Base-by-base conservation (phyloP, 2,797 vertebrate species). In the Sebastes iracundus region DNA sequence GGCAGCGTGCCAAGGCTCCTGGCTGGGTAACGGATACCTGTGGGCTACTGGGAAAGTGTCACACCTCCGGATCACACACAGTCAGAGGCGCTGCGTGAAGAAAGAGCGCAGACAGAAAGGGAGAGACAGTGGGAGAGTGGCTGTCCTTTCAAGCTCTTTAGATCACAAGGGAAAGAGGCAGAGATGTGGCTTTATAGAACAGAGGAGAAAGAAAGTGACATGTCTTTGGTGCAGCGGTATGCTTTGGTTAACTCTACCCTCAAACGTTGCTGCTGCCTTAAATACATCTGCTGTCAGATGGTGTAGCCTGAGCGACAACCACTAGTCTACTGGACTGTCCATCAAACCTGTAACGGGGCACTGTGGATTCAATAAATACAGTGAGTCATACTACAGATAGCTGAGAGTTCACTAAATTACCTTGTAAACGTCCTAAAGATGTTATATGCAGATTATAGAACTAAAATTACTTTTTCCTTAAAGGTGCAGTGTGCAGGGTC, bases 11-110 rank as follows among this genome's bases (percentile, higher is more conserved):
- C 93, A 93, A 78, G 53, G 70, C 84, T 82, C 67, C 84, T 16
- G 75, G 66, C 88, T 84, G 81, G 83, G 91, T 91, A 94, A 94
- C 72, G 2, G 92, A 93, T 92, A 92, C 87, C 90, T 93, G 91
- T 70, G 85, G 90, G 88, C 90, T 75, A 82, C 90, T 94, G 90
- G 90, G 93, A 94, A 93, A 92, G 90, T 88, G 90, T 90, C 90
- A 87, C 92, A 93, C 91, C 90, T 91, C 87, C 61, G 32, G 88
- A 88, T 92, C 91, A 88, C 90, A 93, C 89, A 88, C 81, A 81
- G 84, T 70, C 72, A 78, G 81, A 42, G 83, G 80, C 9, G 5
- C 76, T 74, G 80, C 9, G 5, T 25, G 72, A 85, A 80, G 77
- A 84, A 75, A 88, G 79, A 83, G 58, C 1, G 42, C 62, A 81